phyloP scores from a whole-genome alignment of 2,888 invertebrate species.

The Ophioninae sp. region DNA sequence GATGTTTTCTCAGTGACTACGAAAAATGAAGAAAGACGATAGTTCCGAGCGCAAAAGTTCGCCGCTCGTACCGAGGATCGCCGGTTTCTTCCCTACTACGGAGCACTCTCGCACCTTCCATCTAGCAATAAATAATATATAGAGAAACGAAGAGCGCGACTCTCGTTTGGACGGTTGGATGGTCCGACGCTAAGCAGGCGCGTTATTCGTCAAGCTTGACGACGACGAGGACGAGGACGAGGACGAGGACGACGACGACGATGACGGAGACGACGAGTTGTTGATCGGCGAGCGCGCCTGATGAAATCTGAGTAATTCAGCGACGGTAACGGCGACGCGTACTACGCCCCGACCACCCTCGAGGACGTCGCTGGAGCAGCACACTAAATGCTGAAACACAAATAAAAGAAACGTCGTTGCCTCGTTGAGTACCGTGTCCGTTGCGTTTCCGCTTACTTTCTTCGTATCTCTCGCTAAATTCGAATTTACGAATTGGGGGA shows the following conservation, averaged over 20 bases:
- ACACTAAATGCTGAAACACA: slow-evolving; percentile 90
- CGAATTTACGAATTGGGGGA: too few relatives aligned
- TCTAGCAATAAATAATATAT: neutral
- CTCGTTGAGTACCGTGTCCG: too few relatives aligned
- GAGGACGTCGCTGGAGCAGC: slow-evolving; percentile 95
- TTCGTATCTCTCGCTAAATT: too few relatives aligned
- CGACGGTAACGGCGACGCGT: slow-evolving; percentile 94
- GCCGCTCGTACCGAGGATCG: neutral
- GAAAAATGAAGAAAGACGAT: neutral
- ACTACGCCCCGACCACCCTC: slow-evolving; percentile 94
- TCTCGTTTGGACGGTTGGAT: slow-evolving; percentile 63
- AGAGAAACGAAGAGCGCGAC: neutral
- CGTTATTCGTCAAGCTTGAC: slow-evolving; percentile 70
- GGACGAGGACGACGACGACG: slow-evolving; percentile 16
- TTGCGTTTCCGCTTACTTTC: too few relatives aligned
- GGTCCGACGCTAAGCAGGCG: slow-evolving; percentile 74
- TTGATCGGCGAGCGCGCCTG: slow-evolving; percentile 80
- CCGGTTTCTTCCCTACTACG: neutral
- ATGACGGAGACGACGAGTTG: slow-evolving; percentile 65
- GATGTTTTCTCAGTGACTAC: neutral
- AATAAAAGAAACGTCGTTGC: slow-evolving; percentile 48
- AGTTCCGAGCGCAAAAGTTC: neutral
- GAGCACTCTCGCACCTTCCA: neutral
- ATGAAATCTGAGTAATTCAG: slow-evolving; percentile 89
- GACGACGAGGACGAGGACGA: slow-evolving; percentile 66